Evolutionary conservation across 2,888 invertebrate species (phyloP).

Genomic region (Arrhopalites spinosus): DNA sequence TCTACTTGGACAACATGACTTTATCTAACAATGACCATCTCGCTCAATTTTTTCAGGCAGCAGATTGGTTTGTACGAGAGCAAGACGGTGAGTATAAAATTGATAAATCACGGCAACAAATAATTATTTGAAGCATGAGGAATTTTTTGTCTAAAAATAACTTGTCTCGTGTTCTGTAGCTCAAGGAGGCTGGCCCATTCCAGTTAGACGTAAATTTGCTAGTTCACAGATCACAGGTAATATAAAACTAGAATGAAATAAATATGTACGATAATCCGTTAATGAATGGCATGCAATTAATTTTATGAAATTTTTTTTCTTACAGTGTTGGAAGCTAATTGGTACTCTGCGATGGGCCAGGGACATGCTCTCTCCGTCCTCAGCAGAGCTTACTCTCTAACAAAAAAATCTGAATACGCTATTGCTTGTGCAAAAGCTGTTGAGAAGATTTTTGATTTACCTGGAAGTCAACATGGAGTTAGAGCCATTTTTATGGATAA

Average conservation of each 20-base stretch:
- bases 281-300: too few species aligned
- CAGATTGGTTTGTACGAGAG: conserved; percentile 86
- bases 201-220: conserved; percentile 79
- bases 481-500: conserved; percentile 82
- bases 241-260: too few species aligned
- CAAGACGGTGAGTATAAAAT: conserved; percentile 67
- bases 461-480: conserved; percentile 70
- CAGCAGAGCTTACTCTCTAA: conserved; percentile 84
- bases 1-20: conserved; percentile 72
- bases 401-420: conserved; percentile 74
- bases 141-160: too few species aligned
- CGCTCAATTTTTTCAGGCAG: conserved; percentile 88
- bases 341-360: conserved; percentile 99
- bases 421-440: conserved; percentile 79
- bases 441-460: conserved; percentile 75
- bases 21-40: conserved; percentile 83
- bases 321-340: conserved; percentile 78
- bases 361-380: conserved; percentile 86
- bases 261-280: too few species aligned
- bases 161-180: conserved; percentile 51
- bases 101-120: too few species aligned
- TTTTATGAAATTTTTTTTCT: too few species aligned
- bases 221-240: conserved; percentile 62
- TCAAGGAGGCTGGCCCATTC: conserved; percentile 91
- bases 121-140: too few species aligned